These are phyloP conservation scores for Hesperia comma DNA, from an alignment of 2,888 invertebrate genomes.

Conservation along the genomic window DNA sequence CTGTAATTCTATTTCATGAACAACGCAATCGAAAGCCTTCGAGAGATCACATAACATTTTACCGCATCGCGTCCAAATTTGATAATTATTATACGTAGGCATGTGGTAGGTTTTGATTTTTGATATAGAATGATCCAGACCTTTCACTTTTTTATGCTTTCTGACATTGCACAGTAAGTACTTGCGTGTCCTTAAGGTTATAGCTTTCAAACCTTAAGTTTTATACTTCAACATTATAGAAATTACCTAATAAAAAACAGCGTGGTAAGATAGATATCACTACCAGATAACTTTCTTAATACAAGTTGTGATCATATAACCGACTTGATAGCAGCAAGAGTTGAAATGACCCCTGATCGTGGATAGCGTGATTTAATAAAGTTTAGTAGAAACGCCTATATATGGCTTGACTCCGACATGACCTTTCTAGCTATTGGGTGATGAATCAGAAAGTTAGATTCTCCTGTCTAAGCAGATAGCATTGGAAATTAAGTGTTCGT, in stretches of 20 bases:
- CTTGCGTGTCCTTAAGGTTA: too few species aligned
- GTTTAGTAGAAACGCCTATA: neutral
- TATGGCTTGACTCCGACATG: conserved; percentile 42
- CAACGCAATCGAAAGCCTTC: too few species aligned
- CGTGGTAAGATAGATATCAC: neutral
- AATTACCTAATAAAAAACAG: neutral
- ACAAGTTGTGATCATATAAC: neutral
- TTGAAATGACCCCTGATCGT: conserved; percentile 19
- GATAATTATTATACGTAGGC: too few species aligned
- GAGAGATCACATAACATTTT: too few species aligned
- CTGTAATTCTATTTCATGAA: too few species aligned
- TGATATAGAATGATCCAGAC: too few species aligned
- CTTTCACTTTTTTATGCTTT: too few species aligned
- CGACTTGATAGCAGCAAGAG: neutral
- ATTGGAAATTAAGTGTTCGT: conserved; percentile 43
- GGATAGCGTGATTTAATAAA: conserved; percentile 12
- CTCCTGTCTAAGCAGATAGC: conserved; percentile 19
- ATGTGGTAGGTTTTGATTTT: too few species aligned
- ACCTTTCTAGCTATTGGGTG: conserved; percentile 23
- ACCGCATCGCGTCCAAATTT: too few species aligned
- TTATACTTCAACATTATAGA: neutral
- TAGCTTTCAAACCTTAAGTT: too few species aligned
- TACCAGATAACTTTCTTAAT: neutral
- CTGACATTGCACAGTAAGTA: too few species aligned
- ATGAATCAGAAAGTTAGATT: conserved; percentile 33